Percentiles rank a stretch among this genome's conserved stretches.
phyloP scores from a whole-genome alignment of 1,140 invertebrate genomes.

The Nylanderia fulva region DNA sequence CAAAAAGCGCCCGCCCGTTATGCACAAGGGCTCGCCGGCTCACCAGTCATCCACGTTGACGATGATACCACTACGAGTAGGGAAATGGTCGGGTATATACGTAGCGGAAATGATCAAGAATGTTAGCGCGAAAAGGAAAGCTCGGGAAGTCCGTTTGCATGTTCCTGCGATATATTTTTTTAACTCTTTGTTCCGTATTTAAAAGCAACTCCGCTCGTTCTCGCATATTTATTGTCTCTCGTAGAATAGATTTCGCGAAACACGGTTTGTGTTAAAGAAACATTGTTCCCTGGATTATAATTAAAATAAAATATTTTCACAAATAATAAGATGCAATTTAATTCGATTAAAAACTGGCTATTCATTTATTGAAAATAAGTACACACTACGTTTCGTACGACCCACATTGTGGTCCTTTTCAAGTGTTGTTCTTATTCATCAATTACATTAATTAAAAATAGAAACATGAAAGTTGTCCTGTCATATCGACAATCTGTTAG shows the following conservation, averaged over 20 bases:
- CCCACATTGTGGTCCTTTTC: no score
- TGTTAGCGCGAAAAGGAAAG: not conserved
- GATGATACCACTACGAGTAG: not conserved
- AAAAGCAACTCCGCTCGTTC: not conserved
- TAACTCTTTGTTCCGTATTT: not conserved
- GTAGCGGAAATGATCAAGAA: not conserved
- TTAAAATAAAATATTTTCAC: no score
- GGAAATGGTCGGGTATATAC: not conserved
- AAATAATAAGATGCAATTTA: no score
- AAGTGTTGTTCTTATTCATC: no score
- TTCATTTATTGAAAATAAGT: no score
- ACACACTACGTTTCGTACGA: no score
- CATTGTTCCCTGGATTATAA: not conserved
- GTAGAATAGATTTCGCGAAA: not conserved
- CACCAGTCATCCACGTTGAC: conserved; percentile 13
- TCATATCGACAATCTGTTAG: no score
- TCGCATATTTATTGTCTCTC: not conserved
- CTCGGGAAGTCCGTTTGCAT: not conserved
- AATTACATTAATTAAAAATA: no score
- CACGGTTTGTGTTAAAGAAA: not conserved
- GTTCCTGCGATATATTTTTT: not conserved
- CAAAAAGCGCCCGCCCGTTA: conserved; percentile 75
- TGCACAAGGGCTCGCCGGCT: conserved; percentile 43
- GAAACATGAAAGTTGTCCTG: no score
- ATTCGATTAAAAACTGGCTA: no score